These are phyloP conservation scores for Holocentrus rufus DNA, from an alignment of 2,797 vertebrate genomes.

Conservation along the genomic window DNA sequence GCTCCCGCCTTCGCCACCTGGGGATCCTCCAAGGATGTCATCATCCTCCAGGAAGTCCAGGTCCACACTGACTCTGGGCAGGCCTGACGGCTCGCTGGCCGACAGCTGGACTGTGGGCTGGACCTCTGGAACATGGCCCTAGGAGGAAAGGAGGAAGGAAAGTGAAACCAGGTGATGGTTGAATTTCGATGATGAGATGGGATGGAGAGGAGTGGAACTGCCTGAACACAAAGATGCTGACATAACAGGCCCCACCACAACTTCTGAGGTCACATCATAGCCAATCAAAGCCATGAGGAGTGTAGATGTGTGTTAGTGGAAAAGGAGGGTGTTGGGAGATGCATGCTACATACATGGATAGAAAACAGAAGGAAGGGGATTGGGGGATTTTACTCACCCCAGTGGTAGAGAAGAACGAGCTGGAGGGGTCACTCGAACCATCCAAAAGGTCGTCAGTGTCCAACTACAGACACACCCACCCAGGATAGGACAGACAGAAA, in stretches of 20 bases:
- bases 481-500: slow-evolving; percentile 81
- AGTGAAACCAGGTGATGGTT: slow-evolving; percentile 44
- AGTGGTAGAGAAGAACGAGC: slow-evolving; percentile 93
- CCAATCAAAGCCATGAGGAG: slow-evolving; percentile 57
- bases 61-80: slow-evolving; percentile 91
- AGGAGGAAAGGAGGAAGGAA: slow-evolving; percentile 37
- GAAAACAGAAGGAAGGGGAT: slow-evolving; percentile 66
- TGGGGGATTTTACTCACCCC: slow-evolving; percentile 89
- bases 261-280: slow-evolving; percentile 24
- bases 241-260: slow-evolving; percentile 48
- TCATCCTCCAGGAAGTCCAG: slow-evolving; percentile 97
- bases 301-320: slow-evolving; percentile 74
- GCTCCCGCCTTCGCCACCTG: slow-evolving; percentile 80
- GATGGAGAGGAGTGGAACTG: slow-evolving; percentile 14
- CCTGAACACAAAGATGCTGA: slow-evolving; percentile 27
- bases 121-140: slow-evolving; percentile 92
- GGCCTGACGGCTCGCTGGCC: slow-evolving; percentile 79
- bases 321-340: slow-evolving; percentile 59
- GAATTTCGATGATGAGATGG: neutral
- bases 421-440: slow-evolving; percentile 92
- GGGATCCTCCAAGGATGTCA: slow-evolving; percentile 92
- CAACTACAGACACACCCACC: slow-evolving; percentile 88
- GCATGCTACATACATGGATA: slow-evolving; percentile 74
- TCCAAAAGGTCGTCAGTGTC: slow-evolving; percentile 98
- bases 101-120: slow-evolving; percentile 83